Evolutionary conservation across 2,113 vertebrate species (phyloP).

Genomic region (Xiphophorus couchianus): DNA sequence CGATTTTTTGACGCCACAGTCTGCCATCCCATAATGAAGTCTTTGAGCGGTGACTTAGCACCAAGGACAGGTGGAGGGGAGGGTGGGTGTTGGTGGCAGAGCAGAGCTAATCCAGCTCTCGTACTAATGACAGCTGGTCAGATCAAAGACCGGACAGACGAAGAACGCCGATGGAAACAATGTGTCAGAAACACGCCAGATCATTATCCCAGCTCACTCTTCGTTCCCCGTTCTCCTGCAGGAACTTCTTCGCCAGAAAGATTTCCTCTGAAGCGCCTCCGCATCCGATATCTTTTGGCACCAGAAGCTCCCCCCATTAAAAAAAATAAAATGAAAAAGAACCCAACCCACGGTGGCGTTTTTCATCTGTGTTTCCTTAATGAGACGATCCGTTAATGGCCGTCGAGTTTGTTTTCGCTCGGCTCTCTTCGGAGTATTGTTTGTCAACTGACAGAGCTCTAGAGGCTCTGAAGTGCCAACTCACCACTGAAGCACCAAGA

Average conservation of each 20-base stretch:
- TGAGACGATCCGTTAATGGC: constrained; percentile 25
- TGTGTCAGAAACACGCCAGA: constrained; percentile 3
- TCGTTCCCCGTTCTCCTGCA: neutral
- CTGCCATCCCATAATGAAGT: constrained; percentile 65
- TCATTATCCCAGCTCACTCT: constrained; percentile 6
- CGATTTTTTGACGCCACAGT: constrained; percentile 47
- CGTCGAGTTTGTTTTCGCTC: constrained; percentile 27
- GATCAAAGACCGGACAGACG: constrained; percentile 14
- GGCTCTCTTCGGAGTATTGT: constrained; percentile 33
- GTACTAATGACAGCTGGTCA: constrained; percentile 52
- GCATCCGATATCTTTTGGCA: constrained; percentile 5
- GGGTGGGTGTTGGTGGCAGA: no score
- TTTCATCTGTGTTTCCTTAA: constrained; percentile 13
- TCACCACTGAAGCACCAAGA: constrained; percentile 23
- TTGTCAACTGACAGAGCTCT: constrained; percentile 45
- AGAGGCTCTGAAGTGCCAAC: constrained; percentile 19
- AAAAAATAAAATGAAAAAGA: constrained; percentile 7
- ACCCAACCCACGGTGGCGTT: neutral
- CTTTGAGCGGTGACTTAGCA: constrained; percentile 54
- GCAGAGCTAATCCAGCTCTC: constrained; percentile 24
- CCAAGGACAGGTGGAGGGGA: constrained; percentile 55
- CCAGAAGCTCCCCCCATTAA: neutral
- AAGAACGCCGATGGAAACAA: neutral
- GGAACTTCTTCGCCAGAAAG: neutral
- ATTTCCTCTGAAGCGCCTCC: neutral